Percentiles rank a stretch among this genome's conserved stretches.
phyloP scores from a whole-genome alignment of 2,113 vertebrate genomes.

The Carassius gibelio region DNA sequence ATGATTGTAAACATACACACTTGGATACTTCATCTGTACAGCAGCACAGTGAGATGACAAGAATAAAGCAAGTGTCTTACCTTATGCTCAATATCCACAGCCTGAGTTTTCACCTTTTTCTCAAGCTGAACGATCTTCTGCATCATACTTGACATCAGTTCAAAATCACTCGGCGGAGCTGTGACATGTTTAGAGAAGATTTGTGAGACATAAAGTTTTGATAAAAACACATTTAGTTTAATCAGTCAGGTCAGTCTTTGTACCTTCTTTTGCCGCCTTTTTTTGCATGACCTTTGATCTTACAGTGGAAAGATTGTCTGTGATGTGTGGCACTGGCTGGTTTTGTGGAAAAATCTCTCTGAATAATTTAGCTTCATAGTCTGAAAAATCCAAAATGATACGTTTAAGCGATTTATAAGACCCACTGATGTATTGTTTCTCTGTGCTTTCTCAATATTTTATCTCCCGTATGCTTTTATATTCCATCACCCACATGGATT shows the following conservation, averaged over 20 bases:
- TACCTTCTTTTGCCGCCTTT: slow-evolving; percentile 53
- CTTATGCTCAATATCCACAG: slow-evolving; percentile 77
- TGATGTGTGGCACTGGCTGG: not conserved
- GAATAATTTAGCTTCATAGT: slow-evolving; percentile 55
- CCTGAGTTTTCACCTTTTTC: slow-evolving; percentile 74
- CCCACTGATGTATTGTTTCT: no score
- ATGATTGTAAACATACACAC: not conserved
- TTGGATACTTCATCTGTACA: not conserved
- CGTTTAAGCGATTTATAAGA: not conserved
- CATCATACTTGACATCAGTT: slow-evolving; percentile 75
- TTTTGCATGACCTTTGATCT: slow-evolving; percentile 54
- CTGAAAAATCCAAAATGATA: slow-evolving; percentile 47
- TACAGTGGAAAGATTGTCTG: slow-evolving; percentile 2
- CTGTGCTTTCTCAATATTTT: not conserved
- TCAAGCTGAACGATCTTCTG: slow-evolving; percentile 79
- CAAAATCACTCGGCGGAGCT: slow-evolving; percentile 68
- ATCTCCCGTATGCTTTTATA: not conserved
- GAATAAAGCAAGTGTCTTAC: slow-evolving; percentile 64
- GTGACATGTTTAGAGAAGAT: slow-evolving; percentile 17
- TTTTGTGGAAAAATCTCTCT: slow-evolving; percentile 43
- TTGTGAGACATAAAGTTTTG: not conserved
- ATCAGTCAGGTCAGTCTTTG: not conserved
- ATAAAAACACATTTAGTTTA: not conserved
- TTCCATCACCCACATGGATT: not conserved
- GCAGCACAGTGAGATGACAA: not conserved